A percentile compares a stretch with the other conserved stretches of the same genome.
Evolutionary conservation across 2,888 invertebrate genomes (phyloP).

Genomic region (Drosophila seclusa): DNA sequence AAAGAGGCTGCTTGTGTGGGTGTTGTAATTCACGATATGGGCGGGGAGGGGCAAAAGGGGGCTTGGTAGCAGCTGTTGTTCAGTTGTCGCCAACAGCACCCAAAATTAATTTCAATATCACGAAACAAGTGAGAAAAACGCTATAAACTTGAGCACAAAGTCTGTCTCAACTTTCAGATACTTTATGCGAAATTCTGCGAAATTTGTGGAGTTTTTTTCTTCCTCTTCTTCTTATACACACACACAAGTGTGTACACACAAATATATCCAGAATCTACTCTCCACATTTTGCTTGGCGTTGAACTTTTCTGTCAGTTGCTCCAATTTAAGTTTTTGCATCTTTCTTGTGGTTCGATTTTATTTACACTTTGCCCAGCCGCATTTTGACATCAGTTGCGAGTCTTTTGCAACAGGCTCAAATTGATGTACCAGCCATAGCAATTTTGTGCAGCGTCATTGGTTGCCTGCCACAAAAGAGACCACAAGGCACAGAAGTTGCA

Average conservation of each 20-base stretch:
- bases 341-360: constrained; percentile 45
- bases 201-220: constrained; percentile 7
- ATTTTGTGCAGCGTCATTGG: constrained; percentile 66
- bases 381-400: constrained; percentile 46
- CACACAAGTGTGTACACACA: neutral
- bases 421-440: constrained; percentile 29
- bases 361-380: constrained; percentile 51
- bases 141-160: constrained; percentile 26
- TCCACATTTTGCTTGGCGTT: neutral
- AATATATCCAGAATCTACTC: neutral
- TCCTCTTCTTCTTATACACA: neutral
- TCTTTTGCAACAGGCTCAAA: constrained; percentile 16
- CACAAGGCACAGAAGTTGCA: constrained; percentile 61
- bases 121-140: constrained; percentile 32
- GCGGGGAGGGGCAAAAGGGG: neutral
- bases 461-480: constrained; percentile 50
- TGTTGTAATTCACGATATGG: neutral
- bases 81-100: constrained; percentile 42
- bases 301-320: constrained; percentile 23
- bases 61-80: constrained; percentile 32
- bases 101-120: constrained; percentile 59
- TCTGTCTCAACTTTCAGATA: constrained; percentile 28
- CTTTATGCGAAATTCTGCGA: constrained; percentile 23
- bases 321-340: constrained; percentile 47
- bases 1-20: constrained; percentile 1